phyloP scores from a whole-genome alignment of 2,113 vertebrate species.

The Talpa occidentalis region DNA sequence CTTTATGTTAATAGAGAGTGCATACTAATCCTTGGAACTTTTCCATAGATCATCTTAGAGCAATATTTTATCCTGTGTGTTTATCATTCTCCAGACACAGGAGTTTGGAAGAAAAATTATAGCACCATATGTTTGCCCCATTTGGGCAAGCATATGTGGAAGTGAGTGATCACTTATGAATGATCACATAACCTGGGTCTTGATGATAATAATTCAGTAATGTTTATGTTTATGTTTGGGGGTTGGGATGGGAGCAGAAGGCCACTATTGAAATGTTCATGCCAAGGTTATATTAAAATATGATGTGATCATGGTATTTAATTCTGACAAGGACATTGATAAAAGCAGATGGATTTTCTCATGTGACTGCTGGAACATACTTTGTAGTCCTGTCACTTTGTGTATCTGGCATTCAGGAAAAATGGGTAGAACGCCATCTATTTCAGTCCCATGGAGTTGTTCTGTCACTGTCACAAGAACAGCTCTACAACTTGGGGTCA shows the following conservation, averaged over 20 bases:
- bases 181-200: background rate
- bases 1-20: conserved; percentile 8
- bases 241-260: background rate
- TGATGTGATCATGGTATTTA: background rate
- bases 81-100: conserved; percentile 27
- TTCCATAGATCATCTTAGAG: conserved; percentile 30
- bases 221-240: background rate
- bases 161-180: background rate
- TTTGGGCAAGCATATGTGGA: background rate
- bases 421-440: too few species aligned
- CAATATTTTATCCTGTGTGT: conserved; percentile 10
- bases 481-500: rapidly evolving
- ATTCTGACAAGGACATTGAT: background rate
- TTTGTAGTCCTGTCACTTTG: background rate
- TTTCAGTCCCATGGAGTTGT: background rate
- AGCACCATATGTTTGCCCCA: conserved; percentile 62
- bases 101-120: conserved; percentile 30
- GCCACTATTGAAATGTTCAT: background rate
- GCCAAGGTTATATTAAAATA: background rate
- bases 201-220: background rate
- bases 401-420: background rate
- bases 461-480: too few species aligned
- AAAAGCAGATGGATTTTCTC: background rate
- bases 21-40: conserved; percentile 40
- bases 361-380: background rate